phyloP scores from a whole-genome alignment of 2,888 invertebrate genomes.

The Dermolepida albohirtum region DNA sequence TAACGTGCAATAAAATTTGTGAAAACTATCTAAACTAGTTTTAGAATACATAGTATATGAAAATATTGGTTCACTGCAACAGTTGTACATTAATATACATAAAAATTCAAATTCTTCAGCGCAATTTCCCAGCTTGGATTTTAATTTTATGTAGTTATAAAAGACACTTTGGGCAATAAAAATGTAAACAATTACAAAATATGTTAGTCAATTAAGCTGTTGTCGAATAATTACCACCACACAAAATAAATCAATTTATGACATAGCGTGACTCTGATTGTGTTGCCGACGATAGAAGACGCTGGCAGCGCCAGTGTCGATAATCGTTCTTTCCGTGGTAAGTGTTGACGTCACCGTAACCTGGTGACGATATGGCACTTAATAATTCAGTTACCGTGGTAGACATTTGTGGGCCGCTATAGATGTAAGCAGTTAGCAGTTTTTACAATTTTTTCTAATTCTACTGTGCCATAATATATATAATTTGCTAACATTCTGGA shows the following conservation, averaged over 20 bases:
- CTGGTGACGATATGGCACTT: constrained; percentile 47
- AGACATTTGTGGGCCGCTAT: constrained; percentile 44
- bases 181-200: background rate
- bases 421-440: background rate
- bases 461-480: no score
- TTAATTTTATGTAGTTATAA: no score
- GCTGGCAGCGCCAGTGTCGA: constrained; percentile 33
- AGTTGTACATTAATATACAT: no score
- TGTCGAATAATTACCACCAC: background rate
- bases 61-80: no score
- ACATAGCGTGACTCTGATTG: background rate
- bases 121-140: no score
- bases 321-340: constrained; percentile 44
- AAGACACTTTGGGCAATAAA: no score
- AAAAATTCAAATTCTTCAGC: no score
- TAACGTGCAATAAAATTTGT: no score
- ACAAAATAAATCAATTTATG: constrained; percentile 35
- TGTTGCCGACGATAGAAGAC: constrained; percentile 5
- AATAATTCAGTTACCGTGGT: constrained; percentile 51
- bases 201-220: constrained; percentile 10
- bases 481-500: no score
- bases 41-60: no score
- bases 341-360: constrained; percentile 49
- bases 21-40: no score
- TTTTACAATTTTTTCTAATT: background rate